Percentiles rank a stretch among this genome's conserved stretches.
These are phyloP conservation scores for Trisateles emortualis DNA, from an alignment of 2,888 invertebrate genomes.

Conservation along the genomic window DNA sequence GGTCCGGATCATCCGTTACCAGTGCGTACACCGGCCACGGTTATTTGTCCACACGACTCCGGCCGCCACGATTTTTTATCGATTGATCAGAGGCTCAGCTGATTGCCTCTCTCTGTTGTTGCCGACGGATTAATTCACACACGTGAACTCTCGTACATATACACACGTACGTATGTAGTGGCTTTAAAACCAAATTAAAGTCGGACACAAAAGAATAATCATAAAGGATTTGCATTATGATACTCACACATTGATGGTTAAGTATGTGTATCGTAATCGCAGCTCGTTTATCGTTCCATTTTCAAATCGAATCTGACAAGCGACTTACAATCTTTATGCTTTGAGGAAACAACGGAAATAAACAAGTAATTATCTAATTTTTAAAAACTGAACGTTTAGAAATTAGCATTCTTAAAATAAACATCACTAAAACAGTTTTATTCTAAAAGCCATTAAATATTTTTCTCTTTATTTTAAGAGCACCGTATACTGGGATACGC, in stretches of 20 bases:
- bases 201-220: conserved; percentile 72
- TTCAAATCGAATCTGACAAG: conserved; percentile 37
- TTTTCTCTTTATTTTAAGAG: no score
- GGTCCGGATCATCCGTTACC: conserved; percentile 78
- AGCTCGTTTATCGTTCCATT: conserved; percentile 44
- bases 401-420: no score
- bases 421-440: no score
- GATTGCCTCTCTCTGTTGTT: conserved; percentile 83
- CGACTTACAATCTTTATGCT: conserved; percentile 43
- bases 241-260: conserved; percentile 56
- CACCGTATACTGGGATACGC: no score
- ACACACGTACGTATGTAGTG: conserved; percentile 22
- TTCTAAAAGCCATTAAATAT: no score
- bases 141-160: conserved; percentile 25
- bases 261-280: conserved; percentile 36
- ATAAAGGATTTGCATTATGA: conserved; percentile 73
- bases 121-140: conserved; percentile 77
- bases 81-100: conserved; percentile 84
- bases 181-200: conserved; percentile 66
- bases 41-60: conserved; percentile 76
- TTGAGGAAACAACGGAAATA: conserved; percentile 20
- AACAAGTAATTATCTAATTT: no score
- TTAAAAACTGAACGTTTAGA: no score
- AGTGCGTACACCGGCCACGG: conserved; percentile 60
- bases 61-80: conserved; percentile 82